Percentiles rank a stretch among this genome's conserved stretches.
Conservation (phyloP, 1,140 invertebrate species). For the Ridgeia piscesae region DNA sequence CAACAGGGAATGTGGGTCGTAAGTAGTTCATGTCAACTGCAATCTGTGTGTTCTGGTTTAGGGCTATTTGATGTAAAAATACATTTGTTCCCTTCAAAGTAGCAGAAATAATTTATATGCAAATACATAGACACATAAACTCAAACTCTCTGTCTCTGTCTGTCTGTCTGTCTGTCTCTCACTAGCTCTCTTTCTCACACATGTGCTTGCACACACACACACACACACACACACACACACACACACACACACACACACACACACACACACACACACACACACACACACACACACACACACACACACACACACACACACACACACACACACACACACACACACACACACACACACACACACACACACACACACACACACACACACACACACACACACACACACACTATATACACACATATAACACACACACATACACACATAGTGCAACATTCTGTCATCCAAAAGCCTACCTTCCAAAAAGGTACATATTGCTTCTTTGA, state of each 20-base stretch:
- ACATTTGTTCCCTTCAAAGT: not conserved
- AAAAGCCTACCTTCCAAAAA: not conserved
- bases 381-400: not conserved
- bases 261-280: not conserved
- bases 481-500: not conserved
- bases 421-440: not conserved
- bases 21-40: not conserved
- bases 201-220: no score
- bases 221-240: not conserved
- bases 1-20: not conserved
- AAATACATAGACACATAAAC: not conserved
- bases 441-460: not conserved
- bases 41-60: not conserved
- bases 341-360: not conserved
- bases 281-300: not conserved
- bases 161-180: no score
- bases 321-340: not conserved
- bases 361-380: not conserved
- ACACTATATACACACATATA: not conserved
- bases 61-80: not conserved
- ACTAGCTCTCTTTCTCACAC: no score
- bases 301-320: not conserved
- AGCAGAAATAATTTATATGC: not conserved
- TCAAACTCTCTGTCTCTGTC: no score
- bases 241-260: not conserved